Percentiles rank a stretch among this genome's conserved stretches.
These are phyloP conservation scores for Blera fallax DNA, from an alignment of 2,888 invertebrate genomes.

Conservation along the genomic window DNA sequence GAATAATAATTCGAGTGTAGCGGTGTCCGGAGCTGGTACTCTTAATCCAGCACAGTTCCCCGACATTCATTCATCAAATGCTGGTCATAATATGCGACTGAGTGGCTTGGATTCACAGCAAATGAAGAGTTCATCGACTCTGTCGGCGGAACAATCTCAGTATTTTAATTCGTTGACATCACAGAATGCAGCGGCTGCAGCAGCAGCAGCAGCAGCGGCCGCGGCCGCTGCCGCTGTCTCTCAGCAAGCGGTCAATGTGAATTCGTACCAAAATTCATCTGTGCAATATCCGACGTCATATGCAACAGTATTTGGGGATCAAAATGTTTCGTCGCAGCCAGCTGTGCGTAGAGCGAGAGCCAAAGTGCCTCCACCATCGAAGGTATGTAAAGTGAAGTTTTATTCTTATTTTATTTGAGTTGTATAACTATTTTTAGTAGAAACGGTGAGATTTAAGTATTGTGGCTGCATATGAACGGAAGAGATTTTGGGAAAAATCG, in stretches of 20 bases:
- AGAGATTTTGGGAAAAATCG: too few species aligned
- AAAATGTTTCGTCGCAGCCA: constrained; percentile 77
- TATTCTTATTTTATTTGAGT: background rate
- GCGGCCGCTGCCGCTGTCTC: constrained; percentile 67
- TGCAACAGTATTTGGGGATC: constrained; percentile 80
- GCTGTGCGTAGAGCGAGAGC: constrained; percentile 85
- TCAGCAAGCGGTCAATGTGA: constrained; percentile 72
- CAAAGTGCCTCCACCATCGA: constrained; percentile 92
- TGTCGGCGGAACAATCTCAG: constrained; percentile 86
- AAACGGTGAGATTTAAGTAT: too few species aligned
- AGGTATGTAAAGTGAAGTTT: constrained; percentile 82
- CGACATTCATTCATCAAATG: constrained; percentile 74
- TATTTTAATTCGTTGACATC: constrained; percentile 83
- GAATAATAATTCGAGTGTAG: constrained; percentile 77
- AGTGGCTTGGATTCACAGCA: constrained; percentile 80
- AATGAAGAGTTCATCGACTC: constrained; percentile 84
- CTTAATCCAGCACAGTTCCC: constrained; percentile 65
- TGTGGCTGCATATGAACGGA: too few species aligned
- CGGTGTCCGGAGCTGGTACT: constrained; percentile 69
- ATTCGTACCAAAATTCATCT: constrained; percentile 74
- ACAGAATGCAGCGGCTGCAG: constrained; percentile 76
- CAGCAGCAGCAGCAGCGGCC: constrained; percentile 68
- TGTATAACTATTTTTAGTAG: too few species aligned
- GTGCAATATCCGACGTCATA: constrained; percentile 80
- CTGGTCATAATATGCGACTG: constrained; percentile 75